A percentile compares a stretch with the other conserved stretches of the same genome.
Evolutionary conservation across 23 tunicate species (phyloP).

Genomic region (Ciona savignyi): DNA sequence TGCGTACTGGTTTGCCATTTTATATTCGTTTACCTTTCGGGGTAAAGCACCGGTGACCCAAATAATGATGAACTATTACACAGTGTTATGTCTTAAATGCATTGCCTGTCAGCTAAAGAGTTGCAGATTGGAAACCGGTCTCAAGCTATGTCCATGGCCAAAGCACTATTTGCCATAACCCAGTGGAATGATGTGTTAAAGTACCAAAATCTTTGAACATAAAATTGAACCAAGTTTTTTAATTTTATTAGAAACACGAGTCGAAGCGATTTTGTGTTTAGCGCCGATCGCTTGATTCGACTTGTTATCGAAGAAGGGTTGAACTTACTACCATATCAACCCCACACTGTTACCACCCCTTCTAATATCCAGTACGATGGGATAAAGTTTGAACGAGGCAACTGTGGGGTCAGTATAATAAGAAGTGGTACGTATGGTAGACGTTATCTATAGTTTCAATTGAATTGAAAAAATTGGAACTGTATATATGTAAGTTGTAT

Average conservation of each 20-base stretch:
- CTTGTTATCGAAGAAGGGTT: slow-evolving; percentile 95
- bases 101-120: not conserved
- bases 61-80: no score
- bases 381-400: slow-evolving; percentile 83
- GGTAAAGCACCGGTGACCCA: no score
- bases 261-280: slow-evolving; percentile 88
- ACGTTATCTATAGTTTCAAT: no score
- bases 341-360: slow-evolving; percentile 60
- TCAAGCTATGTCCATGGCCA: no score
- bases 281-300: slow-evolving; percentile 93
- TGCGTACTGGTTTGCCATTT: no score
- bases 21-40: no score
- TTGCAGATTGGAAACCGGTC: not conserved
- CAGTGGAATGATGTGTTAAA: not conserved
- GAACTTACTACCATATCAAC: slow-evolving; percentile 69
- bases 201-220: not conserved
- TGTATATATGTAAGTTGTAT: no score
- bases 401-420: slow-evolving; percentile 95
- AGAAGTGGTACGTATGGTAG: slow-evolving; percentile 58
- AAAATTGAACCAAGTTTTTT: not conserved
- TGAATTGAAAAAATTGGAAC: no score
- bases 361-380: slow-evolving; percentile 57
- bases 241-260: slow-evolving; percentile 52
- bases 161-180: no score
- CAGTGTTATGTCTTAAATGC: no score